Evolutionary conservation across 2,888 invertebrate genomes (phyloP).

Genomic region (Nephrotoma appendiculata): DNA sequence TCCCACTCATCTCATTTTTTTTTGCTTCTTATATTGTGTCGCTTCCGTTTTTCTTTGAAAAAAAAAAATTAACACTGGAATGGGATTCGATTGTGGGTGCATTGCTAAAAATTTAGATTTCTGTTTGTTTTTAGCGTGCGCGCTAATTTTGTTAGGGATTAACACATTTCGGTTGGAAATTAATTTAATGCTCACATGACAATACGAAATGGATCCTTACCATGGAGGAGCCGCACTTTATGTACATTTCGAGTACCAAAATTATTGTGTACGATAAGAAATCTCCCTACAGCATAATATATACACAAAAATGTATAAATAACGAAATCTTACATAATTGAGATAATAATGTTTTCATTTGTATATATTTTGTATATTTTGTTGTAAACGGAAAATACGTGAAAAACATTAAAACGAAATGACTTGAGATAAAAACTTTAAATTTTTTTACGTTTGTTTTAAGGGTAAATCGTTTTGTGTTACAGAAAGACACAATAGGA

Average conservation of each 20-base stretch:
- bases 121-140: neutral
- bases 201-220: neutral
- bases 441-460: neutral
- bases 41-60: neutral
- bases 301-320: neutral
- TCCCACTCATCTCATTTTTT: neutral
- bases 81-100: neutral
- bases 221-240: neutral
- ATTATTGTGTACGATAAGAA: neutral
- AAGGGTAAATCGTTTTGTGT: neutral
- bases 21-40: neutral
- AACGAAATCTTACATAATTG: neutral
- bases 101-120: neutral
- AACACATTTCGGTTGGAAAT: neutral
- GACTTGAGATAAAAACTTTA: neutral
- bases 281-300: neutral
- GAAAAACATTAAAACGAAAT: neutral
- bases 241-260: neutral
- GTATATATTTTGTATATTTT: neutral
- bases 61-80: neutral
- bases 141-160: neutral
- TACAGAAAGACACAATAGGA: neutral
- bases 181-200: neutral
- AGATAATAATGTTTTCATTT: neutral
- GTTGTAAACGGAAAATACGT: neutral